phyloP scores from a whole-genome alignment of 2,113 vertebrate genomes.

The Sylvietta virens region DNA sequence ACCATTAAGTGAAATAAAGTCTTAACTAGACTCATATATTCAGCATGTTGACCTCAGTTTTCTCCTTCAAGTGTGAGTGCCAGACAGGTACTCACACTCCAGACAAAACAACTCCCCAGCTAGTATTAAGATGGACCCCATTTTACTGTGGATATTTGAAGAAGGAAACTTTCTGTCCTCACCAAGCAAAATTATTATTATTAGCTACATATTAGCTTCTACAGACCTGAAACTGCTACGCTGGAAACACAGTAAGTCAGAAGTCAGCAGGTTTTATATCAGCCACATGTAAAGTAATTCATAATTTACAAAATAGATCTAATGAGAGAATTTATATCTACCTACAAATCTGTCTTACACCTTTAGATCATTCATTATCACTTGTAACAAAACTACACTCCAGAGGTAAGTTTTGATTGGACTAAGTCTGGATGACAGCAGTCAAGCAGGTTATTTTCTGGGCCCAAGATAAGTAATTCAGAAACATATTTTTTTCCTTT shows the following conservation, averaged over 20 bases:
- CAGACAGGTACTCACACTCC: not conserved
- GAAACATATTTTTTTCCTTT: not conserved
- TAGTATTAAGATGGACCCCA: not conserved
- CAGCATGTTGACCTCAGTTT: not conserved
- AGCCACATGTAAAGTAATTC: not conserved
- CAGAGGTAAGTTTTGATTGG: not conserved
- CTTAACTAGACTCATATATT: not conserved
- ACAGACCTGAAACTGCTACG: not conserved
- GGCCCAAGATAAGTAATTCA: not conserved
- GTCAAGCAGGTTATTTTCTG: not conserved
- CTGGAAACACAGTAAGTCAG: not conserved
- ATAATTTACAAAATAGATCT: not conserved
- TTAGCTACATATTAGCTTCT: not conserved
- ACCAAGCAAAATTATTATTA: not conserved
- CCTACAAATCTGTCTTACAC: not conserved
- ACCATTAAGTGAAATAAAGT: not conserved
- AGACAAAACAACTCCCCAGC: not conserved
- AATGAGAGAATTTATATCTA: not conserved
- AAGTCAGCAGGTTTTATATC: not conserved
- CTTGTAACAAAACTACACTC: not conserved
- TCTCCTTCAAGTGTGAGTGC: not conserved
- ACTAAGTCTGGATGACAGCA: not conserved
- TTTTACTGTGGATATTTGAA: not conserved
- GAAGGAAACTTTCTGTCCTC: not conserved
- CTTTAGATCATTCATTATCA: accelerated